Conservation (phyloP, 2,797 vertebrate species). For the Myoxocephalus aenaeus region DNA sequence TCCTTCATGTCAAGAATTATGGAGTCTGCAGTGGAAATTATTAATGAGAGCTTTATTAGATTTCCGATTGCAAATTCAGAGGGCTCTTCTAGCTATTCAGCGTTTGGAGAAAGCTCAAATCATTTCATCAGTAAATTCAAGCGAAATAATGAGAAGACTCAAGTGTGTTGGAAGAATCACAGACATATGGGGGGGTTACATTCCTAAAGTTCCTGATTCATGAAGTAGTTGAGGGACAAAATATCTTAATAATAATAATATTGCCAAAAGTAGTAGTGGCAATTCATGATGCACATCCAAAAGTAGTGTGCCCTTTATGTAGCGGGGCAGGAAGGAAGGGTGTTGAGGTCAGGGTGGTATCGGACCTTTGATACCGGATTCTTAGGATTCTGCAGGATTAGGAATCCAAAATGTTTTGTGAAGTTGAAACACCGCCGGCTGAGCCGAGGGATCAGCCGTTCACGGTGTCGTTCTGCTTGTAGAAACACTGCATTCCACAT, state of each 20-base stretch:
- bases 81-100: slow-evolving; percentile 49
- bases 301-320: background rate
- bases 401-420: background rate
- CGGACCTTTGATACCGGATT: background rate
- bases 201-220: background rate
- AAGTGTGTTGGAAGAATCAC: slow-evolving; percentile 25
- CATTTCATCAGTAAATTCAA: slow-evolving; percentile 37
- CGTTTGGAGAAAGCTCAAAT: slow-evolving; percentile 47
- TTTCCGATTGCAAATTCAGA: slow-evolving; percentile 55
- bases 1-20: slow-evolving; percentile 36
- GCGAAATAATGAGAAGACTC: slow-evolving; percentile 29
- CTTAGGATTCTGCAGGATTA: background rate
- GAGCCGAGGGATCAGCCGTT: background rate
- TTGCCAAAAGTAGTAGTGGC: background rate
- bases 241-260: background rate
- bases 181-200: background rate
- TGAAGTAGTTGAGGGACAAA: background rate
- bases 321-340: background rate
- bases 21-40: slow-evolving; percentile 55
- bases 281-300: background rate
- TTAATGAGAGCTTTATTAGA: slow-evolving; percentile 62
- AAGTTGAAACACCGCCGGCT: too few relatives aligned
- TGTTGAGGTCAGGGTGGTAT: background rate
- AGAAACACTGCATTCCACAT: slow-evolving; percentile 21
- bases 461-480: slow-evolving; percentile 6